Conservation (phyloP, 2,113 vertebrate species). For the Megatriorchis doriae region DNA sequence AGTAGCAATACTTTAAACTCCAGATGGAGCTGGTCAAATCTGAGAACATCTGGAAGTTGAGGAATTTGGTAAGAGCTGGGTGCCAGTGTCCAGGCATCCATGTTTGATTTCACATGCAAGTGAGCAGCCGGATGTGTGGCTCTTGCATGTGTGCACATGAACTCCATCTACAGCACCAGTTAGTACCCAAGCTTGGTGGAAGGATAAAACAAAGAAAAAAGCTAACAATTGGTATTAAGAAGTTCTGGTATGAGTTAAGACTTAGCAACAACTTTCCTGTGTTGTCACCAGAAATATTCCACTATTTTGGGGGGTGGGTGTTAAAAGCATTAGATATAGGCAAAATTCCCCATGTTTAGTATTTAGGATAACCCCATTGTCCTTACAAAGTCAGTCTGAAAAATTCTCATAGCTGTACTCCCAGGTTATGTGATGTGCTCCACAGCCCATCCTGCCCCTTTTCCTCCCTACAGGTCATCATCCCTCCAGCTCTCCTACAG, state of each 20-base stretch:
- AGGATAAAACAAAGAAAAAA: neutral
- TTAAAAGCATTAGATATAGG: neutral
- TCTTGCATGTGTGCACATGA: neutral
- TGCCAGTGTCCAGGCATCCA: neutral
- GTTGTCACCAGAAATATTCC: neutral
- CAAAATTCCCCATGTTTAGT: neutral
- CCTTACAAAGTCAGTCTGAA: neutral
- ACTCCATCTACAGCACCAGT: neutral
- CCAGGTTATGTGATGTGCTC: neutral
- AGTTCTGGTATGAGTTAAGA: neutral
- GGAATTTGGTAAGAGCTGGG: neutral
- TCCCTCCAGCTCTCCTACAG: neutral
- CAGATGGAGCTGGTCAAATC: neutral
- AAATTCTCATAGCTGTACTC: neutral
- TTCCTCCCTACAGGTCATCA: neutral
- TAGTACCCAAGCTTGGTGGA: neutral
- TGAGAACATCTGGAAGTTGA: neutral
- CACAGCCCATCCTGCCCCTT: neutral
- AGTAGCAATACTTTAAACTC: neutral
- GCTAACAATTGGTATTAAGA: neutral
- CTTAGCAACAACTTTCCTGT: neutral
- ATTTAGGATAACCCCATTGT: neutral
- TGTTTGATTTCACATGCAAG: neutral
- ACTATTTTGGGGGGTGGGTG: neutral
- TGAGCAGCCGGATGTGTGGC: neutral